Conservation (phyloP, 2,888 invertebrate species). For the Nebria brevicollis region DNA sequence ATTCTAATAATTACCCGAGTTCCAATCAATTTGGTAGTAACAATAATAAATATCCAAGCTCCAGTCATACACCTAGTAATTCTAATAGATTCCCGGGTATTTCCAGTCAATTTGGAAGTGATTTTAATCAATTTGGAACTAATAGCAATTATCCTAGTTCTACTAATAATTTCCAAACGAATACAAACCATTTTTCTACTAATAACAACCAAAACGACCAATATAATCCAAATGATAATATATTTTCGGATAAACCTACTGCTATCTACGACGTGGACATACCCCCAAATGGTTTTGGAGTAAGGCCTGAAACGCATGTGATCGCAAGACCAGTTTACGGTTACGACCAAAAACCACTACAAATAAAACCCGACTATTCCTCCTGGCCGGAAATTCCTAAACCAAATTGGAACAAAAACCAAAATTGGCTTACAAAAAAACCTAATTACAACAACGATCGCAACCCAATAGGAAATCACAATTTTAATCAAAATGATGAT, state of each 20-base stretch:
- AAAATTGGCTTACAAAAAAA: constrained; percentile 8
- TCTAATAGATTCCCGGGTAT: not conserved
- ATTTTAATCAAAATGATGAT: constrained; percentile 49
- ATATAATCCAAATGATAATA: constrained; percentile 46
- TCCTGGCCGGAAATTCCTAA: constrained; percentile 47
- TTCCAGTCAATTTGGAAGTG: constrained; percentile 2
- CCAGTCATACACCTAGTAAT: not conserved
- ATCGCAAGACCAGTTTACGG: constrained; percentile 22
- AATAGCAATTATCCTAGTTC: not conserved
- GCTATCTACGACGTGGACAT: constrained; percentile 42
- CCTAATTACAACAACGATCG: constrained; percentile 26
- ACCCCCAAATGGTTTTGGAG: constrained; percentile 39
- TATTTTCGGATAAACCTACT: constrained; percentile 44
- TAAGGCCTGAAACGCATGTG: constrained; percentile 34
- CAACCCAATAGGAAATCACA: not conserved
- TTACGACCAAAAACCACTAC: constrained; percentile 43
- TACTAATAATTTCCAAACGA: constrained; percentile 16
- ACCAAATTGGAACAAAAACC: constrained; percentile 54
- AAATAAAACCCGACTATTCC: constrained; percentile 33
- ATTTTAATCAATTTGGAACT: not conserved
- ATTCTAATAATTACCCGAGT: not conserved
- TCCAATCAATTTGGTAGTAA: not conserved
- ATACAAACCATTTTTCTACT: constrained; percentile 29
- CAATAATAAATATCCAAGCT: not conserved
- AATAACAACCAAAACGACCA: constrained; percentile 47